phyloP scores from a whole-genome alignment of 2,888 invertebrate genomes.

The Drosophila birchii region DNA sequence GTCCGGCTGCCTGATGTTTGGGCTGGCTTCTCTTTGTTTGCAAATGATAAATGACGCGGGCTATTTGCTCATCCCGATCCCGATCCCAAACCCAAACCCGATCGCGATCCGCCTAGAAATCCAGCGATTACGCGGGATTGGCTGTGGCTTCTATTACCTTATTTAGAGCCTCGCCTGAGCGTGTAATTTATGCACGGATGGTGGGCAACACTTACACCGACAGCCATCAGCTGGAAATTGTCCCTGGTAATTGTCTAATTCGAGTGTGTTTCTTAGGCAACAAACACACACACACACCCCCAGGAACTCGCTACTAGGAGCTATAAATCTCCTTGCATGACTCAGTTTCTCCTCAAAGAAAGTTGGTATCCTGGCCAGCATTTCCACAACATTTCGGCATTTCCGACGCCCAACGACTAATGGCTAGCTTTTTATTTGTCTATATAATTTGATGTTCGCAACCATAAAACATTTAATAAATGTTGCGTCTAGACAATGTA shows the following conservation, averaged over 20 bases:
- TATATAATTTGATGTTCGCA: slow-evolving; percentile 74
- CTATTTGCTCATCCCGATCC: slow-evolving; percentile 60
- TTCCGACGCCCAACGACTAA: slow-evolving; percentile 55
- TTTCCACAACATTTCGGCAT: slow-evolving; percentile 47
- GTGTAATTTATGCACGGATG: slow-evolving; percentile 70
- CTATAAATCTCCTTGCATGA: slow-evolving; percentile 30
- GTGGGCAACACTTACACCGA: slow-evolving; percentile 47
- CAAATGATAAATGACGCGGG: slow-evolving; percentile 77
- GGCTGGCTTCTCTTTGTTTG: slow-evolving; percentile 76
- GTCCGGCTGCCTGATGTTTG: slow-evolving; percentile 58
- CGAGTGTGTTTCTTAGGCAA: slow-evolving; percentile 18
- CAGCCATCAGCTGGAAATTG: slow-evolving; percentile 45
- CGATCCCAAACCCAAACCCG: slow-evolving; percentile 3
- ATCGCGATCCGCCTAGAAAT: slow-evolving; percentile 54
- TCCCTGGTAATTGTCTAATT: slow-evolving; percentile 37
- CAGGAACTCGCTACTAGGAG: not conserved
- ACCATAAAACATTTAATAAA: slow-evolving; percentile 80
- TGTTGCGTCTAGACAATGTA: slow-evolving; percentile 80
- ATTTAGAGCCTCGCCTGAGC: slow-evolving; percentile 44
- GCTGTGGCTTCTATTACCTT: slow-evolving; percentile 62
- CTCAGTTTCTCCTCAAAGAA: slow-evolving; percentile 25
- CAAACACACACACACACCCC: slow-evolving; percentile 18
- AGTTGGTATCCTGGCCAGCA: slow-evolving; percentile 11
- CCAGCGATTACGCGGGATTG: slow-evolving; percentile 62
- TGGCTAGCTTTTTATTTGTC: slow-evolving; percentile 70